Base-by-base conservation (phyloP, 1,140 invertebrate genomes). In the Papilio helenus region DNA sequence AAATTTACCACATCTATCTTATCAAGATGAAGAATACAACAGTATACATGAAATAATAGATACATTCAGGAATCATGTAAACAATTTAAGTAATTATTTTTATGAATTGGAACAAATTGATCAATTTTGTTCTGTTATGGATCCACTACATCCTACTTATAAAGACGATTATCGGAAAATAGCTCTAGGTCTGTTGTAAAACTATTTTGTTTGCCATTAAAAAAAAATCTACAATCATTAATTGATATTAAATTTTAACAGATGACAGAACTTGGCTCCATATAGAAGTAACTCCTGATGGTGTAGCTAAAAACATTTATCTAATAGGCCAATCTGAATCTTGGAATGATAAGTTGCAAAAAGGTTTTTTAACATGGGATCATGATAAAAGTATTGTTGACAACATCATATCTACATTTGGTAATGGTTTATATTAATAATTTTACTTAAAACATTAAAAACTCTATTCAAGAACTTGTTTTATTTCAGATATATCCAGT, bases 311-410 rank as follows among this genome's bases (percentile, higher is more conserved):
- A 65, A 92, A 92, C 81, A 81, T 92, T 26, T 86, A 92, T 77
- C 78, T 91, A 16, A 79, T 92, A 71, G 89, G 90, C 23, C 86
- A 92, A 39, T 86, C 87, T 14, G 84, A 86, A 61, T 23, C 79
- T 10, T 88, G 88, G 88, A 83, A 88, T 34, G 85, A 90, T 49
- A 91, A 90, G 72, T 80, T 92, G 61, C 88, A 92, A 72, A 42
- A 73, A 77, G 86, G 88, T 10, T 79, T 93, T n/a, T 77, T 90
- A 26, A 71, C 58, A n/a, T 93, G 92, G 92, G 89, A 93, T 80
- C 90, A 93, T 88, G 92, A 93, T 79, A 92, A 87, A 85, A 86
- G 87, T 76, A 91, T 93, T 82, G 86, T 90, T 16, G 86, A 89
- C 20, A 93, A 93, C 55, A 88, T 93, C 39, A 82, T 83, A 46